Percentiles rank a stretch among this genome's conserved stretches.
Conservation (phyloP, 2,888 invertebrate species). For the Drosophila mimica region DNA sequence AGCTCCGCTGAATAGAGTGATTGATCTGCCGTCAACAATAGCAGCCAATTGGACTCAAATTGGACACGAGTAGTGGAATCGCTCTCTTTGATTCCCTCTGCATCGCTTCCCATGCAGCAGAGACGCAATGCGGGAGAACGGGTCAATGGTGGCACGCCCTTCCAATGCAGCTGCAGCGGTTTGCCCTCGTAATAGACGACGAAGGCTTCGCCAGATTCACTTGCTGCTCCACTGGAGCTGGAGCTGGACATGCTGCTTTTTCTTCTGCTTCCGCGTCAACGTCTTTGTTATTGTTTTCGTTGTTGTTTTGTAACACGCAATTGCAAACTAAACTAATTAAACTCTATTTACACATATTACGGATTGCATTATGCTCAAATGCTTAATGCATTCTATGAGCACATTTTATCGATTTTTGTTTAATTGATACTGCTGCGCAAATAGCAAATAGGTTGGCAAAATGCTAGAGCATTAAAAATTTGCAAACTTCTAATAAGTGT, state of each 20-base stretch:
- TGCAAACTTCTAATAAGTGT: conserved; percentile 46
- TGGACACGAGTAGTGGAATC: neutral
- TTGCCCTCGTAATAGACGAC: conserved; percentile 60
- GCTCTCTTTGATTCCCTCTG: neutral
- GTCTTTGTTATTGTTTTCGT: conserved; percentile 45
- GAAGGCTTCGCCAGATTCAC: conserved; percentile 57
- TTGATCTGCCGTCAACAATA: conserved; percentile 72
- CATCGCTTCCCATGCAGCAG: conserved; percentile 40
- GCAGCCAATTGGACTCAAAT: conserved; percentile 34
- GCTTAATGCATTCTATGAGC: conserved; percentile 15
- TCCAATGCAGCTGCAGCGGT: conserved; percentile 68
- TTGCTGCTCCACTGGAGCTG: conserved; percentile 39
- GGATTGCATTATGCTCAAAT: conserved; percentile 17
- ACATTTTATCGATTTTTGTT: conserved; percentile 30
- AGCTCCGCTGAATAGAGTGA: conserved; percentile 57
- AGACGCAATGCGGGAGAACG: conserved; percentile 70
- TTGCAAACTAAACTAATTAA: conserved; percentile 43
- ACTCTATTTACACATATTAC: conserved; percentile 50
- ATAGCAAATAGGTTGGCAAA: conserved; percentile 3
- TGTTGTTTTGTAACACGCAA: conserved; percentile 74
- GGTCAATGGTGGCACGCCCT: conserved; percentile 61
- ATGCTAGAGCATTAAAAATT: conserved; percentile 7
- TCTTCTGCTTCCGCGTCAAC: neutral
- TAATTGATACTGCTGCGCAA: neutral
- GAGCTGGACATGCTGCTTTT: conserved; percentile 37